Percentiles rank a stretch among this genome's conserved stretches.
Evolutionary conservation across 2,113 vertebrate species (phyloP).

Genomic region (Lophius piscatorius): DNA sequence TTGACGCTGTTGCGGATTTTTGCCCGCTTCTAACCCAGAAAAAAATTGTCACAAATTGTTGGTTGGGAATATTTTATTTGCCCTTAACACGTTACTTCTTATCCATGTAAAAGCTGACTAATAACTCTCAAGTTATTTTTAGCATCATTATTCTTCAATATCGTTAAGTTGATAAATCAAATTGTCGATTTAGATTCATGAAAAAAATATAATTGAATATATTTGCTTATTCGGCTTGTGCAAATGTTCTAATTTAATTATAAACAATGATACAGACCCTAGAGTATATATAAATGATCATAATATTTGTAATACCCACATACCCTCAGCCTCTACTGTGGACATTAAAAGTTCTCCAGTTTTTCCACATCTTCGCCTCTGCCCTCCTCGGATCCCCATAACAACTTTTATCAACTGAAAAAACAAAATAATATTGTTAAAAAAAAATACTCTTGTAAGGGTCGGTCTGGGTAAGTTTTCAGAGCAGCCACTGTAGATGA

Average conservation of each 20-base stretch:
- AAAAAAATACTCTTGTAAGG: not conserved
- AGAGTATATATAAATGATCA: too few species aligned
- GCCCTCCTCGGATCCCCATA: conserved; percentile 25
- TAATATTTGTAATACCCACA: not conserved
- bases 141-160: conserved; percentile 18
- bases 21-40: conserved; percentile 15
- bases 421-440: not conserved
- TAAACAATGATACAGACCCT: not conserved
- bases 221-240: not conserved
- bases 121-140: conserved; percentile 42
- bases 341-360: conserved; percentile 46
- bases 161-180: conserved; percentile 9
- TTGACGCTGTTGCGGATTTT: conserved; percentile 9
- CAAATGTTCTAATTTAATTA: not conserved
- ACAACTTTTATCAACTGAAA: conserved; percentile 1
- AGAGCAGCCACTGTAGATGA: not conserved
- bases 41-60: conserved; percentile 47
- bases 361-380: conserved; percentile 32
- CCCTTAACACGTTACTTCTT: conserved; percentile 46
- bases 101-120: conserved; percentile 22
- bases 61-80: conserved; percentile 34
- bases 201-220: too few species aligned
- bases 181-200: conserved; percentile 12
- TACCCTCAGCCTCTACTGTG: conserved; percentile 11
- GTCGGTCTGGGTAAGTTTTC: conserved; percentile 3